phyloP scores from a whole-genome alignment of 2,797 vertebrate genomes.

The Chelmon rostratus region DNA sequence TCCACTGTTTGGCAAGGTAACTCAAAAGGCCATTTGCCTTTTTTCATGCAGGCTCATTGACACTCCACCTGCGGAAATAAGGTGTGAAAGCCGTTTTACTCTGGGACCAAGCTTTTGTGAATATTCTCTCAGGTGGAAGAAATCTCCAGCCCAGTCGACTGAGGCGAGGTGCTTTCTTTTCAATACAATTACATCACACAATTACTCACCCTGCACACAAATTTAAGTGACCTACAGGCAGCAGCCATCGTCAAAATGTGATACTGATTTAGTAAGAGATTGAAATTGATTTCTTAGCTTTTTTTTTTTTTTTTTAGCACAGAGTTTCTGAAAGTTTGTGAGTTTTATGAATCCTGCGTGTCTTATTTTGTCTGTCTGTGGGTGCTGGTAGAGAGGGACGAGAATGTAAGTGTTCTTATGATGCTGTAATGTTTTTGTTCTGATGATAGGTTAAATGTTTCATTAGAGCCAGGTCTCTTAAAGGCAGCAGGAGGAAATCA shows the following conservation, averaged over 20 bases:
- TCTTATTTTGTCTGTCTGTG: conserved; percentile 4
- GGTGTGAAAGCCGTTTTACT: conserved; percentile 41
- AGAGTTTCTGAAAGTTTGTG: conserved; percentile 32
- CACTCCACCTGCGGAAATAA: conserved; percentile 5
- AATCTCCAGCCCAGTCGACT: conserved; percentile 22
- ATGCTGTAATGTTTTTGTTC: conserved; percentile 22
- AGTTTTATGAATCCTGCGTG: conserved; percentile 13
- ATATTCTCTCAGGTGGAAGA: conserved; percentile 43
- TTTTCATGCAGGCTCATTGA: conserved; percentile 4
- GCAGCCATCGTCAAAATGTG: conserved; percentile 38
- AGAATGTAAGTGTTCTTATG: neutral
- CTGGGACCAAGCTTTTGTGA: conserved; percentile 37
- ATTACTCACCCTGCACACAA: conserved; percentile 41
- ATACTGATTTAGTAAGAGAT: conserved; percentile 54
- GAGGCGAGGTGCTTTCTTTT: conserved; percentile 58
- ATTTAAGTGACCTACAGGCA: conserved; percentile 33
- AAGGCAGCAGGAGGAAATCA: conserved; percentile 17
- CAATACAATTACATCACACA: conserved; percentile 55
- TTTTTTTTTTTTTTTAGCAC: conserved; percentile 7
- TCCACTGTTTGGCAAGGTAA: neutral
- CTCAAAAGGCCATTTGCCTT: conserved; percentile 33
- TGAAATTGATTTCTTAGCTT: conserved; percentile 55
- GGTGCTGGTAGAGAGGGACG: neutral
- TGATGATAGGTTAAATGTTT: neutral
- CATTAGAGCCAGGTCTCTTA: conserved; percentile 13